These are phyloP conservation scores for Fulica atra DNA, from an alignment of 2,113 vertebrate species.

Conservation along the genomic window DNA sequence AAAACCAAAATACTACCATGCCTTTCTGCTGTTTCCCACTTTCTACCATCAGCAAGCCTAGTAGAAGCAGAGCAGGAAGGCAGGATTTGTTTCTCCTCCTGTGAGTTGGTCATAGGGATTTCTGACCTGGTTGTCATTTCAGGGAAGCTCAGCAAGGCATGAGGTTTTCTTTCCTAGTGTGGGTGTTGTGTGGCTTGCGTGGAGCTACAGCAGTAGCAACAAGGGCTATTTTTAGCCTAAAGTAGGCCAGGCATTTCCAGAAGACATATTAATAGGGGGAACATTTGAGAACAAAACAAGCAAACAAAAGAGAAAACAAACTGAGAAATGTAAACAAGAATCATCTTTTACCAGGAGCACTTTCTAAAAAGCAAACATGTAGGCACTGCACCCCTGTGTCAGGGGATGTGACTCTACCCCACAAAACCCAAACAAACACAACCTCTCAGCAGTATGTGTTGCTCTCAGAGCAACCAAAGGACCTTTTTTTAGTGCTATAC, in stretches of 20 bases:
- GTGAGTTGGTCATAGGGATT: not conserved
- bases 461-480: not conserved
- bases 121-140: not conserved
- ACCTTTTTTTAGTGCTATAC: not conserved
- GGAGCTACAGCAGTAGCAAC: constrained; percentile 29
- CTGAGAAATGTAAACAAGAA: not conserved
- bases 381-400: not conserved
- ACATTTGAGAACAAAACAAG: constrained; percentile 47
- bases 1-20: not conserved
- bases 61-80: not conserved
- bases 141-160: not conserved
- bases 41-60: not conserved
- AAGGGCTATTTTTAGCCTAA: constrained; percentile 69
- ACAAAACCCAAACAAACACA: not conserved
- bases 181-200: not conserved
- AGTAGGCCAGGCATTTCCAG: constrained; percentile 45
- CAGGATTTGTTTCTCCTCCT: not conserved
- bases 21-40: not conserved
- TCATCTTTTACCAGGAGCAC: not conserved
- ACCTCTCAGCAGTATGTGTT: not conserved
- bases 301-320: constrained; percentile 1
- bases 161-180: constrained; percentile 13
- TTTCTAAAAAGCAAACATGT: not conserved
- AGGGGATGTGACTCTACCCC: not conserved
- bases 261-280: constrained; percentile 54